A percentile compares a stretch with the other conserved stretches of the same genome.
phyloP scores from a whole-genome alignment of 2,113 vertebrate species.

The Casuarius casuarius region DNA sequence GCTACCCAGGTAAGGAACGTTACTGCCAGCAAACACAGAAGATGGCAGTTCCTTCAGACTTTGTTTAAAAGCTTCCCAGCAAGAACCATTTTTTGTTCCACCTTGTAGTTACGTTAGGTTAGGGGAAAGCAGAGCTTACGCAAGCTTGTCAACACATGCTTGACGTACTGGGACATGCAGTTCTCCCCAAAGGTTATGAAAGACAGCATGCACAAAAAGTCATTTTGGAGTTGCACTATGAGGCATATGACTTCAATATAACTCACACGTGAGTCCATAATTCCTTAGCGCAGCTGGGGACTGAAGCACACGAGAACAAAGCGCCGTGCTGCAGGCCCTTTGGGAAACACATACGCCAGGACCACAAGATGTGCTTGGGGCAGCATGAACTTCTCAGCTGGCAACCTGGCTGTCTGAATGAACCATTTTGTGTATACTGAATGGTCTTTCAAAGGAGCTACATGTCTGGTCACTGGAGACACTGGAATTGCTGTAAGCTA shows the following conservation, averaged over 20 bases:
- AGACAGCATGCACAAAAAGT: neutral
- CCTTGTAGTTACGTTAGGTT: neutral
- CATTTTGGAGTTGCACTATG: neutral
- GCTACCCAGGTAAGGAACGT: neutral
- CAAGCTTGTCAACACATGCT: neutral
- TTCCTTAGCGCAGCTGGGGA: neutral
- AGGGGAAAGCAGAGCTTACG: neutral
- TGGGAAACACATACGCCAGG: neutral
- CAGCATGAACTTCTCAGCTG: neutral
- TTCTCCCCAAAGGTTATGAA: neutral
- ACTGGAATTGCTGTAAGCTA: neutral
- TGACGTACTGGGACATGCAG: fast-evolving
- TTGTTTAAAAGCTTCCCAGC: neutral
- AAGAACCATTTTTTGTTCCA: neutral
- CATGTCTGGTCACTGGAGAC: neutral
- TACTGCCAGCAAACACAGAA: neutral
- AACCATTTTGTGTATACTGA: fast-evolving
- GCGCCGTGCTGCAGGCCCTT: fast-evolving
- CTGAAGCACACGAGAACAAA: neutral
- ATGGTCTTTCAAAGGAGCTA: neutral
- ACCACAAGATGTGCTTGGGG: neutral
- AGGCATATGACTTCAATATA: neutral
- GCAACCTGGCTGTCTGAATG: neutral
- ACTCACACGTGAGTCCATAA: neutral
- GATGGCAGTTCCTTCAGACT: neutral